Conservation (phyloP, 2,888 invertebrate species). For the Leucozona laternaria region DNA sequence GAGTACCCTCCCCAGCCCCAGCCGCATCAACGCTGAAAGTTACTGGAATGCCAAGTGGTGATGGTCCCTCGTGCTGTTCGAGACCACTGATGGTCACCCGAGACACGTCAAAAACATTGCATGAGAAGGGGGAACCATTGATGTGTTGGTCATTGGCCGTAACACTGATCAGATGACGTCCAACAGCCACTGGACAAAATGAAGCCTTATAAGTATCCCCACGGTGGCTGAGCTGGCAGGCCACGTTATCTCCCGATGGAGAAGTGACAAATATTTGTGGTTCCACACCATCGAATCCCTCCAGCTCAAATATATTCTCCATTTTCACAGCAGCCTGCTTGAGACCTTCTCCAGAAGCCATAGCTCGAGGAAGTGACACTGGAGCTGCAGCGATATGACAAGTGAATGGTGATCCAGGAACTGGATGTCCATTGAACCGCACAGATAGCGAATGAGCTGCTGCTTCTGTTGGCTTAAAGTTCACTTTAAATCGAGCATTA, state of each 20-base stretch:
- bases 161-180: slow-evolving; percentile 93
- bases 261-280: slow-evolving; percentile 91
- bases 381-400: slow-evolving; percentile 89
- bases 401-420: slow-evolving; percentile 96
- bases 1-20: slow-evolving; percentile 96
- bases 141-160: slow-evolving; percentile 93
- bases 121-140: slow-evolving; percentile 95
- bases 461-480: slow-evolving; percentile 98
- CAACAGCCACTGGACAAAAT: slow-evolving; percentile 94
- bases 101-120: slow-evolving; percentile 96
- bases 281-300: slow-evolving; percentile 86
- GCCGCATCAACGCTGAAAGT: slow-evolving; percentile 97
- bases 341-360: slow-evolving; percentile 82
- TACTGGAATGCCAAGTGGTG: slow-evolving; percentile 90
- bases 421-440: slow-evolving; percentile 90
- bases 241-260: slow-evolving; percentile 92
- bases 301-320: slow-evolving; percentile 86
- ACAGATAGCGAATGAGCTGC: slow-evolving; percentile 96
- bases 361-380: slow-evolving; percentile 86
- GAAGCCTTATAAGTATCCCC: slow-evolving; percentile 90
- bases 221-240: slow-evolving; percentile 88
- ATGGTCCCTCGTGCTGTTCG: slow-evolving; percentile 84
- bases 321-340: slow-evolving; percentile 83
- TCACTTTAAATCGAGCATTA: slow-evolving; percentile 96
- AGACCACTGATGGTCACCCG: slow-evolving; percentile 90